These are phyloP conservation scores for Drosophila meridionalis DNA, from an alignment of 2,888 invertebrate genomes.

Conservation along the genomic window DNA sequence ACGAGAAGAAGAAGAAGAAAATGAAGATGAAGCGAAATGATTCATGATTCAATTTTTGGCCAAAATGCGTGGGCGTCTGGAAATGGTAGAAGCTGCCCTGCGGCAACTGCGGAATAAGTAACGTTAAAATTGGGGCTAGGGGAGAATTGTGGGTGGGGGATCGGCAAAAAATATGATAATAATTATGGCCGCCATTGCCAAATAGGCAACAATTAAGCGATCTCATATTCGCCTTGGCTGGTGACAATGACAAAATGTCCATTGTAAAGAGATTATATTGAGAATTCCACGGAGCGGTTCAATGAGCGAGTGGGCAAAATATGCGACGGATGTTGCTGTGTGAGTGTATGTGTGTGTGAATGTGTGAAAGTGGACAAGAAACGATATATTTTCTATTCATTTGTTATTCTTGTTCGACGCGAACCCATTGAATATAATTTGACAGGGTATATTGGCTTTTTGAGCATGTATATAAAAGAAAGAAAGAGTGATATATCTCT, in stretches of 20 bases:
- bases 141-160: background rate
- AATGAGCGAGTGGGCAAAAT: conserved; percentile 43
- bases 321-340: background rate
- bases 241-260: conserved; percentile 51
- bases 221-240: conserved; percentile 28
- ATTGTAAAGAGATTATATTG: conserved; percentile 38
- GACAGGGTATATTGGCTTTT: background rate
- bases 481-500: background rate
- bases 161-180: conserved; percentile 25
- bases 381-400: conserved; percentile 60
- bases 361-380: conserved; percentile 53
- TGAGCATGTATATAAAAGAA: background rate
- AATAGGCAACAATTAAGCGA: conserved; percentile 28
- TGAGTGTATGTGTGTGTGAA: conserved; percentile 22
- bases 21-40: conserved; percentile 39
- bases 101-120: conserved; percentile 64
- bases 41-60: conserved; percentile 39
- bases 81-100: conserved; percentile 27
- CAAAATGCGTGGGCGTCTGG: conserved; percentile 62
- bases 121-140: conserved; percentile 2
- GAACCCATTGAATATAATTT: background rate
- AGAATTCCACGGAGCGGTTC: conserved; percentile 41
- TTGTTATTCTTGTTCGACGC: conserved; percentile 24
- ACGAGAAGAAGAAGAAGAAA: conserved; percentile 3
- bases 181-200: conserved; percentile 5